These are phyloP conservation scores for Channa striata DNA, from an alignment of 2,797 vertebrate genomes.

Conservation along the genomic window DNA sequence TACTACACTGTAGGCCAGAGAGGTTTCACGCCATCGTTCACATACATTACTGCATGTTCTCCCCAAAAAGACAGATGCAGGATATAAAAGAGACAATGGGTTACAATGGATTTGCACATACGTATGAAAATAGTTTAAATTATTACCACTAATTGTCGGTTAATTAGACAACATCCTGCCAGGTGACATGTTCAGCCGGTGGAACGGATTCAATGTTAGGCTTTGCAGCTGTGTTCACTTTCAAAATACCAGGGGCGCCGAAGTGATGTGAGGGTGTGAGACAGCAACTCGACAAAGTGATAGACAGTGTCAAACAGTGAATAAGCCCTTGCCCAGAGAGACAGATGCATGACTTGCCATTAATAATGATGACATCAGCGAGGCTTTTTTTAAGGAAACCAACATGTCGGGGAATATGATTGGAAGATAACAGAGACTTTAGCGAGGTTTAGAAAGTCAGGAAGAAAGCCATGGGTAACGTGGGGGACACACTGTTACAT, in stretches of 20 bases:
- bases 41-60: no score
- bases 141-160: not conserved
- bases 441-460: constrained; percentile 29
- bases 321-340: constrained; percentile 63
- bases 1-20: no score
- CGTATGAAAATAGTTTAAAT: not conserved
- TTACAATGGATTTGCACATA: not conserved
- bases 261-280: constrained; percentile 41
- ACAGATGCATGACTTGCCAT: constrained; percentile 57
- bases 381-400: constrained; percentile 1
- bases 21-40: no score
- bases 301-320: constrained; percentile 50
- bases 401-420: constrained; percentile 45
- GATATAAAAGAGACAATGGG: no score
- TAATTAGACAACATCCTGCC: constrained; percentile 30
- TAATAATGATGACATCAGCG: constrained; percentile 39
- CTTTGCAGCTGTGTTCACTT: constrained; percentile 60
- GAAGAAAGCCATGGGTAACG: not conserved
- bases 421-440: constrained; percentile 39
- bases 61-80: no score
- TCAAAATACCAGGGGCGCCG: constrained; percentile 63
- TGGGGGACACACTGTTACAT: constrained; percentile 21
- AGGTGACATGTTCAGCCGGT: constrained; percentile 26
- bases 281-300: constrained; percentile 54
- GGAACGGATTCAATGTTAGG: constrained; percentile 1